Base-by-base conservation (phyloP, 2,888 invertebrate species). In the Petrolisthes cinctipes region DNA sequence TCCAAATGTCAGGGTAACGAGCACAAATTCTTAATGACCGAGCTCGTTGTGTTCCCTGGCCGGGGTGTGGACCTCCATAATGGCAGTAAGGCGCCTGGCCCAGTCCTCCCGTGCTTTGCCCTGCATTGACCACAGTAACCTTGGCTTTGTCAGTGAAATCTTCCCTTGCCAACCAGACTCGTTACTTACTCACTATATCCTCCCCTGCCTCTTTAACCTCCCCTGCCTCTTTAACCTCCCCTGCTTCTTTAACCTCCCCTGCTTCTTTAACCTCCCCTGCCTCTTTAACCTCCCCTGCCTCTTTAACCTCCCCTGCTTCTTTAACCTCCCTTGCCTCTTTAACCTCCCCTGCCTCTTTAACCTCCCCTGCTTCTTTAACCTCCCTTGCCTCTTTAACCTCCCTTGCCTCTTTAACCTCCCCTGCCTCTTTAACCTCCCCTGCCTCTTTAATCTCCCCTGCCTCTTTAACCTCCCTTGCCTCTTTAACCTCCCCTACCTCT, bases 201-300 rank as follows among this genome's bases (percentile, higher is more conserved):
- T 5, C 51, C 37, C 51, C 78, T 78, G 17, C 53, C 37, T 51
- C 78, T 68, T 53, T 82, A n/a, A 66, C 53, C 37, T 20, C 53
- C 53, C 37, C 37, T 14, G n/a, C 51, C 14, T 51, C 71, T 82
- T 68, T 51, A 37, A 68, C 82, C 53, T 53, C 66, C 82, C 61
- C 66, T 82, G 23, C 37, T 61, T 61, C 37, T 66, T 66, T 82
- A 20, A 61, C 81, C 37, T 37, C 37, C 37, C 82, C 23, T n/a
- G 7, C 73, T 2, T 37, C 66, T 66, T 66, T 66, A 11, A 11
- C 11, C 17, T 37, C n/a, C n/a, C n/a, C 23, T n/a, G 7, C 73
- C 37, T 37, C 66, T 66, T 66, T 66, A 11, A 11, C 11, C 17
- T 37, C n/a, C n/a, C n/a, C 23, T n/a, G 7, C 73, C 37, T 37